phyloP scores from a whole-genome alignment of 2,113 vertebrate genomes.

The Numenius arquata region DNA sequence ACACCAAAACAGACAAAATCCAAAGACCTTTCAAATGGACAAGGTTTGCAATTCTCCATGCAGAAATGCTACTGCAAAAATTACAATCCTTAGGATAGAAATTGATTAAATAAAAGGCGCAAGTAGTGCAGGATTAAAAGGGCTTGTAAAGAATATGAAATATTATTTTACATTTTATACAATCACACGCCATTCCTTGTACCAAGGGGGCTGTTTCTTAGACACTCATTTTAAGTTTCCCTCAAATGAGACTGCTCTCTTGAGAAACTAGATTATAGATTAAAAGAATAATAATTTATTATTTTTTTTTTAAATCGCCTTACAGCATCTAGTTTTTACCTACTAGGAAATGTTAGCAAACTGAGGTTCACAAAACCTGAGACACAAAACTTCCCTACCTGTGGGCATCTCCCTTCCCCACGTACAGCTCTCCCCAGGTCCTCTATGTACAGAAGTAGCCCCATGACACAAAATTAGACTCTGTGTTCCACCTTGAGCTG shows the following conservation, averaged over 20 bases:
- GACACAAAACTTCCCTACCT: not conserved
- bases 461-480: fast-evolving
- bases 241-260: not conserved
- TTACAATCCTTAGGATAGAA: not conserved
- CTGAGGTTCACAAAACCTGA: not conserved
- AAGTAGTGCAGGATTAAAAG: not conserved
- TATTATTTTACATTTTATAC: not conserved
- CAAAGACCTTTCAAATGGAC: not conserved
- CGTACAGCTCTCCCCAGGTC: not conserved
- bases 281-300: not conserved
- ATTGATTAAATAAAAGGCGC: not conserved
- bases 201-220: not conserved
- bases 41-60: not conserved
- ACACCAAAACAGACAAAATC: not conserved
- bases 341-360: not conserved
- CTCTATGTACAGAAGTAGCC: not conserved
- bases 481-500: not conserved
- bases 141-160: not conserved
- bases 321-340: not conserved
- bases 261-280: not conserved
- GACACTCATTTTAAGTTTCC: not conserved
- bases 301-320: not conserved
- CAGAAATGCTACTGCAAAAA: not conserved
- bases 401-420: not conserved
- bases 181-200: not conserved